Evolutionary conservation across 2,113 vertebrate genomes (phyloP).

Genomic region (Morone chrysops): DNA sequence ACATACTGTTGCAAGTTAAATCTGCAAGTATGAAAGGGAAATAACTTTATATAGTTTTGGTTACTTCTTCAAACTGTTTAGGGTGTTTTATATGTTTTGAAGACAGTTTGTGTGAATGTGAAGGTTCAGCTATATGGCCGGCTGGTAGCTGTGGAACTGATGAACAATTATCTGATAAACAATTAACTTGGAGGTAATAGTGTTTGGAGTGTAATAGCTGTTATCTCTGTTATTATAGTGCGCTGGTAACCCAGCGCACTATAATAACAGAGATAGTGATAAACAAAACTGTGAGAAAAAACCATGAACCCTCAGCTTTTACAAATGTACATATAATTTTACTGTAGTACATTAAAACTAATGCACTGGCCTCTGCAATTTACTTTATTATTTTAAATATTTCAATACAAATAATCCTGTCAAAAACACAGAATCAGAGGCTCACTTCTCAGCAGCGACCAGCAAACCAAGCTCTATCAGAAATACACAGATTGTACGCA

Average conservation of each 20-base stretch:
- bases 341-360: not conserved
- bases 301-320: not conserved
- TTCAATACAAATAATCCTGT: not conserved
- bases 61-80: too few species aligned
- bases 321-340: not conserved
- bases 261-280: not conserved
- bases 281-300: conserved; percentile 11
- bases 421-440: not conserved
- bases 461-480: conserved; percentile 1
- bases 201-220: conserved; percentile 36
- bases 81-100: too few species aligned
- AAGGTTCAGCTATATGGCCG: not conserved
- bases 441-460: not conserved
- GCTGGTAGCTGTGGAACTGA: not conserved
- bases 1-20: too few species aligned
- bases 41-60: not conserved
- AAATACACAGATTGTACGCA: not conserved
- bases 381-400: not conserved
- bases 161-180: not conserved
- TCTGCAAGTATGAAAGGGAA: too few species aligned
- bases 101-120: too few species aligned
- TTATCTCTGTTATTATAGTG: conserved; percentile 8
- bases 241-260: not conserved
- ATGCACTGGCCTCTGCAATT: not conserved
- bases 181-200: not conserved